Base-by-base conservation (phyloP, 1,140 invertebrate species). In the Dinoponera quadriceps region DNA sequence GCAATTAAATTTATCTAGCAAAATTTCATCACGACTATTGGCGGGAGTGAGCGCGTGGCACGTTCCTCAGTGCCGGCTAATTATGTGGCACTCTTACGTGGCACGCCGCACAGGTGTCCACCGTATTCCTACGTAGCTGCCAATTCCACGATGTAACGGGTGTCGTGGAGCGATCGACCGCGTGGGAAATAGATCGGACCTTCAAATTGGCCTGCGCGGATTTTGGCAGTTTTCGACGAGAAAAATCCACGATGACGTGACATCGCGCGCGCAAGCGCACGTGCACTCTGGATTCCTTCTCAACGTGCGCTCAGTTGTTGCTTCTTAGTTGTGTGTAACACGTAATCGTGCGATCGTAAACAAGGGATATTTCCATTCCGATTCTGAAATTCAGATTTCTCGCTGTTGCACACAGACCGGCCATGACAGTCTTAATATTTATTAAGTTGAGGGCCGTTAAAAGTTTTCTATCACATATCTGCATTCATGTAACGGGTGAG, bases 41-140 rank as follows among this genome's bases (percentile, higher is more conserved):
- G 59, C 59, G 60, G 59, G 66, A 62, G 62, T 73, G 80, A 82
- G 84, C 83, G 88, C 78, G 75, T 66, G 75, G 82, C 77, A 82
- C 78, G 84, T 66, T 60, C 75, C 62, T 77, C 78, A 82, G 87
- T 85, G 82, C 80, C 86, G 86, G 84, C 75, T 88, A 88, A 90
- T 90, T 89, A 89, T 88, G 85, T 88, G 84, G 77, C 87, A 86
- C 83, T 86, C 74, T 62, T 90, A 87, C 85, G 84, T 87, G 75
- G 81, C 85, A 83, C 63, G 81, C 83, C 51, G 86, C 90, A 90
- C 90, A 90, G 90, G 90, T 90, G 90, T 90, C 90, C 85, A 89
- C 66, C 73, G 87, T 80, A 77, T 65, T 86, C 59, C 65, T 78
- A 22, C 54, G 55, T 55, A 73, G 48, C 27, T 90, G 89, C 89